A percentile compares a stretch with the other conserved stretches of the same genome.
These are phyloP conservation scores for Oreochromis niloticus DNA, from an alignment of 2,113 vertebrate species.

Conservation along the genomic window DNA sequence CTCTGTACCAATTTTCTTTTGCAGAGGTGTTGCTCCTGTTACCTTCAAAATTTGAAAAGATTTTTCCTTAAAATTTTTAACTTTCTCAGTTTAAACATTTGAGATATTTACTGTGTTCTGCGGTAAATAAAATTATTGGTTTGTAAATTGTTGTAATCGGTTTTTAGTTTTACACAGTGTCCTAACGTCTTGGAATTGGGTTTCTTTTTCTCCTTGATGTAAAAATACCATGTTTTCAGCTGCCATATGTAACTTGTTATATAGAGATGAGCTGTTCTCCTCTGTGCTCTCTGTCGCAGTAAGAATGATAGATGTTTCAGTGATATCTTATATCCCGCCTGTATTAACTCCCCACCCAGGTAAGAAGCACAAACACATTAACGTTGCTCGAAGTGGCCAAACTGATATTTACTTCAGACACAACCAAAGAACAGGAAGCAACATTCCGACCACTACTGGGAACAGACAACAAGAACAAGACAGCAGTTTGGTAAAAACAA, in stretches of 20 bases:
- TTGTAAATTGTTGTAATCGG: background rate
- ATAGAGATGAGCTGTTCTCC: background rate
- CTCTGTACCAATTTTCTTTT: background rate
- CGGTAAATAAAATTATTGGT: background rate
- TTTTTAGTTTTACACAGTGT: background rate
- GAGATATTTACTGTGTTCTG: background rate
- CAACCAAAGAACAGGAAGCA: constrained; percentile 53
- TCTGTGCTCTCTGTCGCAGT: accelerated
- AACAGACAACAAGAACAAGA: constrained; percentile 39
- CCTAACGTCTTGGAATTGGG: background rate
- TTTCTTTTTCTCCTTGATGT: background rate
- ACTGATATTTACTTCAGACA: constrained; percentile 65
- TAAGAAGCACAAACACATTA: constrained; percentile 65
- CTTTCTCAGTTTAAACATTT: background rate
- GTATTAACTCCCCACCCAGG: constrained; percentile 18
- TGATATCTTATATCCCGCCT: background rate
- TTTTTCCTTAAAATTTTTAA: background rate
- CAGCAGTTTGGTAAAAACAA: constrained; percentile 28
- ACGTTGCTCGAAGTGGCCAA: constrained; percentile 50
- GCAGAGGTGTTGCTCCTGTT: background rate
- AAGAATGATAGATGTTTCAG: background rate
- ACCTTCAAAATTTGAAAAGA: background rate
- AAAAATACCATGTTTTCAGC: background rate
- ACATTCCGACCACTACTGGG: constrained; percentile 48
- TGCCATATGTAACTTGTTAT: background rate